Base-by-base conservation (phyloP, 1,140 invertebrate species). In the Trichoplusia ni region DNA sequence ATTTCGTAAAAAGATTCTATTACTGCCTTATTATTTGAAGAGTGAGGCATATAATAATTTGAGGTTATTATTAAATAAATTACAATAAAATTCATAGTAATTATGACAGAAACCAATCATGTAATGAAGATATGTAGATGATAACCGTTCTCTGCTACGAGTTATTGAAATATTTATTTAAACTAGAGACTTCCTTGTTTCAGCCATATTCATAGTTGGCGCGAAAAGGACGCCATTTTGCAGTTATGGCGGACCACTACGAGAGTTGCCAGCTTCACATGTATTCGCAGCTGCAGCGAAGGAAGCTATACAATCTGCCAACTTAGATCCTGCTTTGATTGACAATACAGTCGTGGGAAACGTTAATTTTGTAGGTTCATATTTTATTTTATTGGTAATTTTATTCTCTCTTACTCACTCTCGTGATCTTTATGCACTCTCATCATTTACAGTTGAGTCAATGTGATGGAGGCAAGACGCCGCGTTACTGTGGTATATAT, bases 191-290 rank as follows among this genome's bases (percentile, higher is more conserved):
- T 25, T 59, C 71, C 93, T 69, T 92, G 82, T 72, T 74, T 67
- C 71, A 88, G 84, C 73, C 21, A 65, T 89, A 58, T 88, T 81
- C 46, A 71, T 90, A 42, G 63, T 90, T 73, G 82, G 81, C 53
- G 85, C 85, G 40, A 88, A 87, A 77, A 68, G 84, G 19, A 87
- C 84, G 49, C 85, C 87, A 75, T 86, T 90, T 80, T 86, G 84
- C 37, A 71, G 75, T 60, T 79, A 81, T 81, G 86, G 85, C 62
- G 85, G 86, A 4, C 66, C 72, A 7, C 56, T 86, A 0, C 73
- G 77, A 67, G 82, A 87, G 35, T 68, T 82, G 64, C 76, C 79
- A 67, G 77, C 86, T 0, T 80, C 72, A 1, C 65, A 83, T 11
- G 69, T 72, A 0, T 90, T 90, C 42, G 84, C 85, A 1, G 77